phyloP scores from a whole-genome alignment of 2,797 vertebrate species.

The Tangara arthus region DNA sequence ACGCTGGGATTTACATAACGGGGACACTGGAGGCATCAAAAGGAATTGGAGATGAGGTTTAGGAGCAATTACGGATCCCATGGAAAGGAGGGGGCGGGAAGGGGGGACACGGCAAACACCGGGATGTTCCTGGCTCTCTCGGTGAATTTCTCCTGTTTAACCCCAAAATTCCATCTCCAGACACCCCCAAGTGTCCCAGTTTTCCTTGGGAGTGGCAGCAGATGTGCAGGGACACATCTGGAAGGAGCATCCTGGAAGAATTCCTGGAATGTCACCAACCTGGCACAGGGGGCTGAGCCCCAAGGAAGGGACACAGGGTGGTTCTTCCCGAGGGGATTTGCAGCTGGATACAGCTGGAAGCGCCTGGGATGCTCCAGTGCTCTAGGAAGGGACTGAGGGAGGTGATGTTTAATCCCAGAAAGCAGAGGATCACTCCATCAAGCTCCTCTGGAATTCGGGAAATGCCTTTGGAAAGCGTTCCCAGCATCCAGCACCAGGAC shows the following conservation, averaged over 20 bases:
- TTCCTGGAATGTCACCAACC: neutral
- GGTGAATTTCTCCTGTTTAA: rapidly evolving
- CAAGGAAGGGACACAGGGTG: neutral
- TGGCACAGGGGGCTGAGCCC: neutral
- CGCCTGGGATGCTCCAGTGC: rapidly evolving
- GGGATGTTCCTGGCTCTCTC: neutral
- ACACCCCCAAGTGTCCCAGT: neutral
- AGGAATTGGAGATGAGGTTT: slow-evolving; percentile 52
- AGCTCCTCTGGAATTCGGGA: neutral
- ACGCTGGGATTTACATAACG: slow-evolving; percentile 50
- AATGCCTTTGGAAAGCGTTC: neutral
- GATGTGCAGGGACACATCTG: neutral
- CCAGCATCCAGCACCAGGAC: neutral
- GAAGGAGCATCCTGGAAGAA: neutral
- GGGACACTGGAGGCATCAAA: neutral
- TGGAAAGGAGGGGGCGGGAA: neutral
- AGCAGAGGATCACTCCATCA: neutral
- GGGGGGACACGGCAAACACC: rapidly evolving
- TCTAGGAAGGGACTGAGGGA: neutral
- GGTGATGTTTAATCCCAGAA: neutral
- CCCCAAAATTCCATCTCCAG: neutral
- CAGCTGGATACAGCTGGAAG: neutral
- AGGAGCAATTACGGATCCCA: neutral
- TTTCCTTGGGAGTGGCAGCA: neutral
- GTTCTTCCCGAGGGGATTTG: neutral